Evolutionary conservation across 2,113 vertebrate species (phyloP), one percentile per base, ranked within the genome.

Genomic region (Hystrix brachyura): DNA sequence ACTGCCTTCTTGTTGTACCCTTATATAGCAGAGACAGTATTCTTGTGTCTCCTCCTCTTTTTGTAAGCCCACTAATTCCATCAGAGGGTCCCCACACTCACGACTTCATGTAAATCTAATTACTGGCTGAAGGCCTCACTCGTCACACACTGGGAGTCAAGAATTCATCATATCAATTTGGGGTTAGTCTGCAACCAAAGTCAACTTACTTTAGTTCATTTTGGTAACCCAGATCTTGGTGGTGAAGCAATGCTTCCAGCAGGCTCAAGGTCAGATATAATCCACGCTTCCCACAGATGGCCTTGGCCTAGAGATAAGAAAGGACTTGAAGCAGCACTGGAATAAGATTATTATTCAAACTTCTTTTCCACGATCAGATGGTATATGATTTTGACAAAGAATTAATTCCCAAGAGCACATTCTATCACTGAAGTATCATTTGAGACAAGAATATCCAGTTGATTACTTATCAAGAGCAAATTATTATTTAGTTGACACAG

Each of bases 201-300:
- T 91, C 79, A 76, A 96, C 97, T 98, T 94, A 97, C 94, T 93
- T 93, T 97, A 98, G 97, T 97, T 97, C 96, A 80, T 89, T 21
- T 9, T 93, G 92, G 51, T 71, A 82, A 46, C 94, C 72, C 90
- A 96, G 84, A 38, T 95, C 96, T 92, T 51, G 48, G 19, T 95
- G 97, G 59, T 65, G 95, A 67, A 97, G 92, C 83, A 98, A 96
- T 87, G 88, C 87, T 94, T 98, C 86, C 85, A 97, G 65, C 38
- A 98, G 6, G 32, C 95, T 88, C 81, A 84, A 43, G 60, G 88
- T 94, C 82, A 97, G 88, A 90, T 69, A 59, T 38, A 97, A 34
- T 72, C 98, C 80, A 7, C 86, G 86, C 81, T 98, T 98, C 43
- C 65, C 5, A 95, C 97, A 98, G 72, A 97, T 76, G 89, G 96